Evolutionary conservation across 2,888 invertebrate species (phyloP), one percentile per base, ranked within the genome.

Genomic region (Coelopa pilipes): DNA sequence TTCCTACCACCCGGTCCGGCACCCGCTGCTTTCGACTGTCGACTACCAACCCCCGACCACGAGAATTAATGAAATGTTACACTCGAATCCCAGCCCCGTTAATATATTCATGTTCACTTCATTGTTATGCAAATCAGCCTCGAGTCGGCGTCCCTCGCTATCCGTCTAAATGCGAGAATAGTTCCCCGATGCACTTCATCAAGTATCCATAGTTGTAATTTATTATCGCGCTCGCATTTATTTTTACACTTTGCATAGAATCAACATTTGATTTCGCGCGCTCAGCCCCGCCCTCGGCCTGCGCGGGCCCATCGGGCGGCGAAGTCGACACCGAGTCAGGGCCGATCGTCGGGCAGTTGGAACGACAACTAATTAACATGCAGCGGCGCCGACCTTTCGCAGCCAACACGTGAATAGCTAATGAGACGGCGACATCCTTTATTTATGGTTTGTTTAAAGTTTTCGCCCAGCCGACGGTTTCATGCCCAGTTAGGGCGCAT

Each of bases 401-500:
- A 17, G 45, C 24, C 1, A 47, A 78, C 79, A 80, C 81, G 80
- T 84, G 84, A 81, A 84, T 85, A 85, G 84, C 85, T 83, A 85
- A 85, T 81, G 78, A 81, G 75, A 60, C 84, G 80, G 77, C 81
- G 75, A 66, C 83, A 82, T 83, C 80, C 73, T 80, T 82, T 83
- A 85, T 84, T 84, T 84, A 85, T 85, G 81, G 81, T 79, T 81
- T 72, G 60, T 74, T 72, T 70, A 74, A 67, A 69, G 24, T 63
- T 70, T 59, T 24, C 21, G 34, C 55, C 19, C 76, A 75, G 77
- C 84, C 84, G 85, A 82, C 79, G 86, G 86, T 86, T 86, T 84
- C 82, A 86, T 84, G 86, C 85, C 82, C 79, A 79, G 84, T 86
- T 85, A 83, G 78, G 78, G 80, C 78, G 72, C 79, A 79, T 79